A percentile compares a stretch with the other conserved stretches of the same genome.
Conservation (phyloP, 2,888 invertebrate species). For the Phalangium opilio region DNA sequence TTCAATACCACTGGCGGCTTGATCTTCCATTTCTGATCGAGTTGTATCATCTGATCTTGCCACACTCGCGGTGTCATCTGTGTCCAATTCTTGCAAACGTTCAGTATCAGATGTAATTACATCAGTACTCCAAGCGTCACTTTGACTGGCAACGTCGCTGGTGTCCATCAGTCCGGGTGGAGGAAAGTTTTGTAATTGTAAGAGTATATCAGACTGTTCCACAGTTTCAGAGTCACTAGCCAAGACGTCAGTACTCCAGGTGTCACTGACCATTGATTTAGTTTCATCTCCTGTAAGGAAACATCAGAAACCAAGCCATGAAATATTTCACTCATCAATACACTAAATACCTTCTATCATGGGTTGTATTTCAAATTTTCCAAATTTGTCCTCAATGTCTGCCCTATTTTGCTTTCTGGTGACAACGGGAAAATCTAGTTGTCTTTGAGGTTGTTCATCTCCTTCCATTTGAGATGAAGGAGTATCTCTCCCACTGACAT, state of each 20-base stretch:
- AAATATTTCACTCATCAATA: background rate
- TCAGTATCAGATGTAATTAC: slow-evolving; percentile 85
- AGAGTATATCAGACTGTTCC: slow-evolving; percentile 47
- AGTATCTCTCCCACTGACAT: slow-evolving; percentile 91
- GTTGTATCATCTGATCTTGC: slow-evolving; percentile 34
- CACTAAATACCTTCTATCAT: slow-evolving; percentile 42
- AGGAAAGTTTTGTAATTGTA: slow-evolving; percentile 6
- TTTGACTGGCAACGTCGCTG: slow-evolving; percentile 62
- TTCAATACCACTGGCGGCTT: slow-evolving; percentile 7
- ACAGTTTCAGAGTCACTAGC: slow-evolving; percentile 91
- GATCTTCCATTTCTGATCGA: slow-evolving; percentile 14
- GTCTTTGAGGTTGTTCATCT: slow-evolving; percentile 19
- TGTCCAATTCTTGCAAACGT: slow-evolving; percentile 69
- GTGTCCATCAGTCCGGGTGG: slow-evolving; percentile 39
- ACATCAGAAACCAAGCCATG: background rate
- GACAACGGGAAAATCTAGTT: slow-evolving; percentile 29
- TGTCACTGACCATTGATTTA: slow-evolving; percentile 90
- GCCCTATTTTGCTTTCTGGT: slow-evolving; percentile 63
- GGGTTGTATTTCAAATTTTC: slow-evolving; percentile 86
- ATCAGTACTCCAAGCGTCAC: slow-evolving; percentile 97
- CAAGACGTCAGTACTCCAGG: slow-evolving; percentile 96
- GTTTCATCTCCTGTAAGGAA: slow-evolving; percentile 68
- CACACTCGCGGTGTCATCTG: slow-evolving; percentile 46
- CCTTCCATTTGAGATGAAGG: slow-evolving; percentile 61
- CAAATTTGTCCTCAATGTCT: slow-evolving; percentile 95